Percentiles rank a stretch among this genome's conserved stretches.
Conservation (phyloP, 2,113 vertebrate genomes). For the Sphyrna mokarran region DNA sequence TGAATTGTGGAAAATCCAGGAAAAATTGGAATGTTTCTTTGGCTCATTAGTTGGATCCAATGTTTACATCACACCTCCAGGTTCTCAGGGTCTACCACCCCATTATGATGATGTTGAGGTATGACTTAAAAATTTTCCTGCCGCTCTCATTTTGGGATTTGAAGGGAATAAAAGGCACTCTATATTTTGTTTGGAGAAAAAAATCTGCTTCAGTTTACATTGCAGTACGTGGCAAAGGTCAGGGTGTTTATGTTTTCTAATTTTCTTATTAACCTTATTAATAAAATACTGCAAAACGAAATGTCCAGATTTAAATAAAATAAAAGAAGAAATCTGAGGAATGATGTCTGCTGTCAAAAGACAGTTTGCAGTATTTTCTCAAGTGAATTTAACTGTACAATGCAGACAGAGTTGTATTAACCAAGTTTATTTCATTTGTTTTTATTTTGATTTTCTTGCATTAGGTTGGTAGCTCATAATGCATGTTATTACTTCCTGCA, state of each 20-base stretch:
- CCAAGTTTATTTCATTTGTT: neutral
- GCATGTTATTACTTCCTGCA: neutral
- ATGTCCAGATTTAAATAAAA: no score
- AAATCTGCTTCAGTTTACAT: neutral
- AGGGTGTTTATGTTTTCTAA: neutral
- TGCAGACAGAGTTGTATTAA: neutral
- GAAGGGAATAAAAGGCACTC: neutral
- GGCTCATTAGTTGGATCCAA: conserved; percentile 83
- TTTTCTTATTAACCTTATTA: neutral
- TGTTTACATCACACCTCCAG: conserved; percentile 78
- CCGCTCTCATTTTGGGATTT: neutral
- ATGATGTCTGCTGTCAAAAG: no score
- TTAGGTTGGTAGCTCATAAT: neutral
- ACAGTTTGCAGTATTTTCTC: no score
- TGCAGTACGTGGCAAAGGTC: neutral
- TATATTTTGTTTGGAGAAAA: neutral
- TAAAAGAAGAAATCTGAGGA: no score
- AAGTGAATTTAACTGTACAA: neutral
- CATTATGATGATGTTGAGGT: conserved; percentile 93
- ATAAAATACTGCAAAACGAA: no score
- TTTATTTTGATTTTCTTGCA: neutral
- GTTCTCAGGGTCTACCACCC: conserved; percentile 78
- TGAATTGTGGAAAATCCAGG: conserved; percentile 83
- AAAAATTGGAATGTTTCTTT: conserved; percentile 84
- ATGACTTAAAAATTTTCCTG: conserved; percentile 40